Evolutionary conservation across 2,797 vertebrate genomes (phyloP), one percentile per base, ranked within the genome.

Genomic region (Paguma larvata): DNA sequence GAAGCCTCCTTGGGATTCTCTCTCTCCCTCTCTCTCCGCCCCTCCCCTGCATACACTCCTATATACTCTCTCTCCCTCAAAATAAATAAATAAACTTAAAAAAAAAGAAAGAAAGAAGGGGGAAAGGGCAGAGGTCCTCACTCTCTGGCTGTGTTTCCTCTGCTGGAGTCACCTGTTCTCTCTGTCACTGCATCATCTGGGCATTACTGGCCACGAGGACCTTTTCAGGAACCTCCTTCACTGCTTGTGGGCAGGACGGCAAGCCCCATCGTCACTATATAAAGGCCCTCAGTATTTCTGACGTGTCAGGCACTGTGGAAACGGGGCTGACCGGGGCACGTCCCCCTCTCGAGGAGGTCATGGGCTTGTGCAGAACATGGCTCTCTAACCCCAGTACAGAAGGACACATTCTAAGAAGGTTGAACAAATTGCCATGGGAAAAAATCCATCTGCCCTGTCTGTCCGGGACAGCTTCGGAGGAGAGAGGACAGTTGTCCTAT

Each of bases 271-370:
- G 46, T 44, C 19, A 4, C 18, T 32, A 27, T 6, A 21, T 11
- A 32, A 51, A 85, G 32, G 32, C 4, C 21, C 30, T 44, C 46
- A 80, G 51, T 21, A 21, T 73, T 73, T 70, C 15, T 5, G 21
- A 9, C 5, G 5, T 63, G 27, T 30, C 38, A 6, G 62, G n/a
- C 53, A 9, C 59, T n/a, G 16, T 21, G 27, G 68, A 62, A 68
- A 5, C 9, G 46, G 11, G 12, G 51, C 27, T 67, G 41, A 25
- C 14, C 0, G 2, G 10, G 18, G 3, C 34, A 13, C 0, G 16
- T 27, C 27, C 38, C 0, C 3, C 84, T 13, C 27, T 32, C 30
- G 27, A 38, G 19, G 85, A 48, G 48, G n/a, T 25, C 38, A 10
- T 0, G 46, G 19, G 19, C 67, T 25, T 25, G 6, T 14, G 59